Conservation (phyloP, 2,888 invertebrate species). For the Drosophila greeni region DNA sequence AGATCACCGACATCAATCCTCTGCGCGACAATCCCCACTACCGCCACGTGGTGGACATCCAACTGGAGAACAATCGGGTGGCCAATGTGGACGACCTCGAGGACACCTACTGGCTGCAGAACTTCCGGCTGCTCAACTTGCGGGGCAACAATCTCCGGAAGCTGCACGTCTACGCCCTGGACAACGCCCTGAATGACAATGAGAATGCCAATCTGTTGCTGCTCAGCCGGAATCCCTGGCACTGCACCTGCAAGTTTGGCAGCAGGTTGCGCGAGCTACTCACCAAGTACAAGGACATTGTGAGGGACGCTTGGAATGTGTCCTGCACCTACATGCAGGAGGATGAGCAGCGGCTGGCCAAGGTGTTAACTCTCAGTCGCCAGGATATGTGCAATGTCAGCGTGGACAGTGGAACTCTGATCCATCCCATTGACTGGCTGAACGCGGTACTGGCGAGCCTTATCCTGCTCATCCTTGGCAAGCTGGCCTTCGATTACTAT, state of each 20-base stretch:
- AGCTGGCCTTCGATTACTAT: conserved; percentile 90
- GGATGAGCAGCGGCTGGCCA: conserved; percentile 76
- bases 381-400: conserved; percentile 84
- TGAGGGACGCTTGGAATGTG: conserved; percentile 85
- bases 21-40: conserved; percentile 84
- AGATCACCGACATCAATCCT: conserved; percentile 86
- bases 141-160: conserved; percentile 86
- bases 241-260: conserved; percentile 89
- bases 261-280: conserved; percentile 86
- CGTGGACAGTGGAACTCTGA: conserved; percentile 79
- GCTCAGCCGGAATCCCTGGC: conserved; percentile 89
- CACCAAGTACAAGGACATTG: conserved; percentile 84
- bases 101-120: conserved; percentile 87
- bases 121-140: conserved; percentile 88
- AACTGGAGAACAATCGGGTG: conserved; percentile 87
- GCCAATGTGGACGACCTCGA: conserved; percentile 85
- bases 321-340: conserved; percentile 83
- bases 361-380: conserved; percentile 85
- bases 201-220: conserved; percentile 84
- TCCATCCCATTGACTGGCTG: conserved; percentile 86
- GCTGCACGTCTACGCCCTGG: conserved; percentile 89
- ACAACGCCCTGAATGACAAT: conserved; percentile 87
- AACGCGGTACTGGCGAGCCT: conserved; percentile 85
- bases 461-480: conserved; percentile 85
- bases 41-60: conserved; percentile 84